A percentile compares a stretch with the other conserved stretches of the same genome.
These are phyloP conservation scores for Lathamus discolor DNA, from an alignment of 2,113 vertebrate genomes.

Conservation along the genomic window DNA sequence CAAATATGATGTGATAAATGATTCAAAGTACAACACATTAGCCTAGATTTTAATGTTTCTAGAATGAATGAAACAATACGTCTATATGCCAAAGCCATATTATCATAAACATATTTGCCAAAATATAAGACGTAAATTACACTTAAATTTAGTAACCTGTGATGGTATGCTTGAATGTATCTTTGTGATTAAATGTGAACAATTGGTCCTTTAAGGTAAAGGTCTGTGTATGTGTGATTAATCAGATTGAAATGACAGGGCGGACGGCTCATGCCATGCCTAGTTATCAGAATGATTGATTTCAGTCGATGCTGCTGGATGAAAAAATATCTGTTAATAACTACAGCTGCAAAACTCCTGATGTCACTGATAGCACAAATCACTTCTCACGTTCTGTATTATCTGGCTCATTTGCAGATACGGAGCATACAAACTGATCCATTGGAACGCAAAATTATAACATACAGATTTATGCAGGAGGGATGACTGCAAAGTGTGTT, in stretches of 20 bases:
- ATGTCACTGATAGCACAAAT: conserved; percentile 76
- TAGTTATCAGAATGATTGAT: conserved; percentile 84
- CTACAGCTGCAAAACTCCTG: conserved; percentile 72
- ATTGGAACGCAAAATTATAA: conserved; percentile 72
- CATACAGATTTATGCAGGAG: conserved; percentile 69
- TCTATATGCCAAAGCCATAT: conserved; percentile 63
- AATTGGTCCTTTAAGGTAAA: conserved; percentile 84
- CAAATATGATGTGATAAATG: conserved; percentile 64
- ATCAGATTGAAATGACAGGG: conserved; percentile 82
- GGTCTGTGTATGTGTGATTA: conserved; percentile 80
- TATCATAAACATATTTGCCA: conserved; percentile 72
- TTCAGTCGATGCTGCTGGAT: conserved; percentile 72
- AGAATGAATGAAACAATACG: conserved; percentile 64
- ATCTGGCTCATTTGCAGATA: conserved; percentile 75
- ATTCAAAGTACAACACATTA: conserved; percentile 57
- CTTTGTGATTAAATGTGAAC: conserved; percentile 83
- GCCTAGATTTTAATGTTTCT: conserved; percentile 70
- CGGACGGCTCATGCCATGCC: conserved; percentile 78
- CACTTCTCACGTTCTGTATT: conserved; percentile 69
- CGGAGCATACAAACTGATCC: conserved; percentile 43
- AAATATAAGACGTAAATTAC: conserved; percentile 71
- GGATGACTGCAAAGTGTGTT: conserved; percentile 63
- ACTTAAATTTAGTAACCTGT: conserved; percentile 74
- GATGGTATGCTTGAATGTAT: conserved; percentile 74
- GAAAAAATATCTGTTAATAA: conserved; percentile 84